A percentile compares a stretch with the other conserved stretches of the same genome.
Conservation (phyloP, 2,113 vertebrate species). For the Daphoenositta chrysoptera region DNA sequence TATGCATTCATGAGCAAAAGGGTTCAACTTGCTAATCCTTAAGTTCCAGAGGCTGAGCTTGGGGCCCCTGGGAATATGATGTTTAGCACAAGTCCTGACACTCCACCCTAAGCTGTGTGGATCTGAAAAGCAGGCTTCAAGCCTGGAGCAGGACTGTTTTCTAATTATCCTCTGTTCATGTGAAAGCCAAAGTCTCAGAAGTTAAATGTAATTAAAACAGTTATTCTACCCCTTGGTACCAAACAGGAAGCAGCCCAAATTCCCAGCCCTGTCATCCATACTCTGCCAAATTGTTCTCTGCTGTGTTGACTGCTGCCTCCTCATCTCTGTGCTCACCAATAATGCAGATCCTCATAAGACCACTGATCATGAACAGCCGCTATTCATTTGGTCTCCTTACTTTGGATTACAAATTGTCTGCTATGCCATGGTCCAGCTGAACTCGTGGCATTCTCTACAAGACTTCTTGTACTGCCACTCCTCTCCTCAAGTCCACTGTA, state of each 20-base stretch:
- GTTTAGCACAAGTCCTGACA: constrained; percentile 3
- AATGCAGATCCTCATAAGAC: neutral
- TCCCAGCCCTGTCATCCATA: neutral
- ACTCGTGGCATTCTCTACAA: neutral
- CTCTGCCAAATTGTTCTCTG: neutral
- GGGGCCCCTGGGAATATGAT: neutral
- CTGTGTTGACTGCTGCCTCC: neutral
- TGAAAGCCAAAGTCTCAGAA: neutral
- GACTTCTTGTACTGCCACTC: neutral
- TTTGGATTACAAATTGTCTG: neutral
- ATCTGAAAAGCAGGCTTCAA: constrained; percentile 21
- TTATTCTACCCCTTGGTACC: neutral
- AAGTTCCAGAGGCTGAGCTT: neutral
- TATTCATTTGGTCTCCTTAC: neutral
- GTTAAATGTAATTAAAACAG: neutral
- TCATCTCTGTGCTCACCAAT: neutral
- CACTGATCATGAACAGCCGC: neutral
- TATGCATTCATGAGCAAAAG: neutral
- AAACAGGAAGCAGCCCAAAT: neutral
- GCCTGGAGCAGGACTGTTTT: constrained; percentile 15
- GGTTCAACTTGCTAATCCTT: constrained; percentile 10
- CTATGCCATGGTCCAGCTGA: neutral
- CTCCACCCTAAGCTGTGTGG: neutral
- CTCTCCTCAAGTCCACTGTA: neutral
- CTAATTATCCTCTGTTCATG: constrained; percentile 21